These are phyloP conservation scores for Apamea monoglypha DNA, from an alignment of 2,888 invertebrate species.

Conservation along the genomic window DNA sequence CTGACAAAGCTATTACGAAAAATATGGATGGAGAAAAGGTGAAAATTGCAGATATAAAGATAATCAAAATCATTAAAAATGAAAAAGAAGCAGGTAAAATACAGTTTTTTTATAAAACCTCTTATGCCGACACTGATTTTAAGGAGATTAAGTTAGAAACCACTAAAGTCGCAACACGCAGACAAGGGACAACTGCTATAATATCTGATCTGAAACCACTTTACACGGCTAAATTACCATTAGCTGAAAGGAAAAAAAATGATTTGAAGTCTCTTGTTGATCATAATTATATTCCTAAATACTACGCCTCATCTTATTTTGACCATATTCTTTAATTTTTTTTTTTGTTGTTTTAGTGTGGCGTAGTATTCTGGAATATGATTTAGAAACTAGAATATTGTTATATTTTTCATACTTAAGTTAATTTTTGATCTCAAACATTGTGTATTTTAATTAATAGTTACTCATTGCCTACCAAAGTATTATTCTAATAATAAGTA, in stretches of 20 bases:
- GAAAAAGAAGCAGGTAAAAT: conserved; percentile 12
- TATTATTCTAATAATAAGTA: conserved; percentile 29
- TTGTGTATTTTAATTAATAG: conserved; percentile 29
- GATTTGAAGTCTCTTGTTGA: conserved; percentile 30
- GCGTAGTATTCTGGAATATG: too few relatives aligned
- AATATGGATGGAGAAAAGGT: conserved; percentile 28
- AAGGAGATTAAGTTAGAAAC: conserved; percentile 19
- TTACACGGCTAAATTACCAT: conserved; percentile 31
- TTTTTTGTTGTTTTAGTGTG: too few relatives aligned
- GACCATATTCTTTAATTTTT: too few relatives aligned
- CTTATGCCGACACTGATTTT: conserved; percentile 17
- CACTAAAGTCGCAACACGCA: conserved; percentile 13
- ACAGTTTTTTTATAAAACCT: conserved; percentile 13
- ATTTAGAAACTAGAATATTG: conserved; percentile 17
- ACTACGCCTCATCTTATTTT: too few relatives aligned
- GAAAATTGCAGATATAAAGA: conserved; percentile 28
- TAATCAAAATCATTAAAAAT: conserved; percentile 13
- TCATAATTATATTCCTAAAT: conserved; percentile 12
- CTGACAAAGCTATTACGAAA: conserved; percentile 20
- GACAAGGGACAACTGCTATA: conserved; percentile 14
- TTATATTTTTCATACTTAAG: conserved; percentile 21
- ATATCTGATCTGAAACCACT: conserved; percentile 18
- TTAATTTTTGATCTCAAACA: conserved; percentile 22
- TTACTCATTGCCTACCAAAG: conserved; percentile 16
- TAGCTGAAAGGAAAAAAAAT: conserved; percentile 35